Percentiles rank a stretch among this genome's conserved stretches.
phyloP scores from a whole-genome alignment of 2,888 invertebrate species.

The Pandemis corylana region DNA sequence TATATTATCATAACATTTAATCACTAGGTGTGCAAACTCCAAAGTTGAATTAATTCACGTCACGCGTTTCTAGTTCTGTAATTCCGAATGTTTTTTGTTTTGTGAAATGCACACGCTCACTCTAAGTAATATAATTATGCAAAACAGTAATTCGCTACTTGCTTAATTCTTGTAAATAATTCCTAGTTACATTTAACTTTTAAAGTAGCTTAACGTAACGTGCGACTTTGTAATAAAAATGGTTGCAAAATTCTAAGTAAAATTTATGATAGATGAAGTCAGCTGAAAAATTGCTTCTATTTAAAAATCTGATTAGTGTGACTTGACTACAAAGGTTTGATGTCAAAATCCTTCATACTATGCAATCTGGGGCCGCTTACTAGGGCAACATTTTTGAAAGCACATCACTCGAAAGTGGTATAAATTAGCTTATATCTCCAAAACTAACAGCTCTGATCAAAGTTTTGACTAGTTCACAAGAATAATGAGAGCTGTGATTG shows the following conservation, averaged over 20 bases:
- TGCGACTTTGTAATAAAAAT: not conserved
- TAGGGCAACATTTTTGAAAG: too few relatives aligned
- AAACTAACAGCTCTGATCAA: too few relatives aligned
- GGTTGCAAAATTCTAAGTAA: not conserved
- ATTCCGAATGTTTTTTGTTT: not conserved
- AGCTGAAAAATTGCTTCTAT: too few relatives aligned
- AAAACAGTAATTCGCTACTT: not conserved
- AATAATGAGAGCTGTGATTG: too few relatives aligned
- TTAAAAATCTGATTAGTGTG: too few relatives aligned
- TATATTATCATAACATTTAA: not conserved
- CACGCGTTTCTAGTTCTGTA: constrained; percentile 8
- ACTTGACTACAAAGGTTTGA: too few relatives aligned
- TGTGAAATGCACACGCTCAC: not conserved
- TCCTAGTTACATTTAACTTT: not conserved
- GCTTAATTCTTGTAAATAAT: not conserved
- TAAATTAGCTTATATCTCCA: too few relatives aligned
- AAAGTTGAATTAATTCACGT: not conserved
- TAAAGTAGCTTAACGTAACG: not conserved
- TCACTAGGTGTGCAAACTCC: not conserved
- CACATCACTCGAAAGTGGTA: too few relatives aligned
- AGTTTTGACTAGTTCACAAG: too few relatives aligned
- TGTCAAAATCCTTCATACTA: too few relatives aligned
- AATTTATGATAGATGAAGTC: too few relatives aligned
- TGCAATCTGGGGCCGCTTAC: too few relatives aligned
- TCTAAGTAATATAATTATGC: not conserved